These are phyloP conservation scores for Andrena hattorfiana DNA, from an alignment of 2,888 invertebrate genomes.

Conservation along the genomic window DNA sequence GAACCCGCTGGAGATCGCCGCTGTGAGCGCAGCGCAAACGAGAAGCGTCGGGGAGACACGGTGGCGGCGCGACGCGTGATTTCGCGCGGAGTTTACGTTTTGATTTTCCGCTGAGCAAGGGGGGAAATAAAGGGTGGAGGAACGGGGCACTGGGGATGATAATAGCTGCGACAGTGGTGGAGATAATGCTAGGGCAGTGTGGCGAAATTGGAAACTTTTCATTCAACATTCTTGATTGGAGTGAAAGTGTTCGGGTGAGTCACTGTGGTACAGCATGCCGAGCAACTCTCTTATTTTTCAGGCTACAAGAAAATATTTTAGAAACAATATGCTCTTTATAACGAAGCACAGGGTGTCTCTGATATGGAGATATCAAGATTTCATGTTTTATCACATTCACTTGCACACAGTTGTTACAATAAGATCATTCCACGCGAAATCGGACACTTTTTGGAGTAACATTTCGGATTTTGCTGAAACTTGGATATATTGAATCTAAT, in stretches of 20 bases:
- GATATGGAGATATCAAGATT: too few species aligned
- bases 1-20: slow-evolving; percentile 48
- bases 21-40: slow-evolving; percentile 32
- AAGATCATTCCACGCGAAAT: too few species aligned
- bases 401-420: too few species aligned
- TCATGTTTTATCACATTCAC: too few species aligned
- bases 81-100: slow-evolving; percentile 3
- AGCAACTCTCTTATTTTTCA: too few species aligned
- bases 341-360: too few species aligned
- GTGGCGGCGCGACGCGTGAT: slow-evolving; percentile 15
- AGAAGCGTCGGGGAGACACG: slow-evolving; percentile 18
- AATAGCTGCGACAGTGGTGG: not conserved
- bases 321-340: too few species aligned
- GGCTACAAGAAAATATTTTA: too few species aligned
- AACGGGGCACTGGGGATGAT: not conserved
- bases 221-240: not conserved
- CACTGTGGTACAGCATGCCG: not conserved
- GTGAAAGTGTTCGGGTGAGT: not conserved
- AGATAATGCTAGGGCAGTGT: not conserved
- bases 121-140: not conserved
- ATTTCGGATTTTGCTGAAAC: too few species aligned
- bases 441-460: too few species aligned
- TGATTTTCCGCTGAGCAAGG: not conserved
- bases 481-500: too few species aligned
- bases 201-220: not conserved